Percentiles rank a stretch among this genome's conserved stretches.
Evolutionary conservation across 2,113 vertebrate genomes (phyloP).

Genomic region (Raja brachyura): DNA sequence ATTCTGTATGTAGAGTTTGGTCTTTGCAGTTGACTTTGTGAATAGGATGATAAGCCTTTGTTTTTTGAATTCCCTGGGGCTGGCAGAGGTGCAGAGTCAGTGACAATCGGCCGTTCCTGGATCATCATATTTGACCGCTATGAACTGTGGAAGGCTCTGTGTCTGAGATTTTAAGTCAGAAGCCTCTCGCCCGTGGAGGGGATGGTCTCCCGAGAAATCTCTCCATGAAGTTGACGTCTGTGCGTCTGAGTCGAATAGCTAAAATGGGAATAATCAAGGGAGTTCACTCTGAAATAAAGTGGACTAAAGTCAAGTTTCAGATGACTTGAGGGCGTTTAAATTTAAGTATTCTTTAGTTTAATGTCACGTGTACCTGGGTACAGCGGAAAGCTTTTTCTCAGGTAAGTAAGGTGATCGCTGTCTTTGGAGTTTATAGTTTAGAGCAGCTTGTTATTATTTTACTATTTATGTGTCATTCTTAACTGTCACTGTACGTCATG

Average conservation of each 20-base stretch:
- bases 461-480: too few relatives aligned
- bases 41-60: background rate
- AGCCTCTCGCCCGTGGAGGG: background rate
- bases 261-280: background rate
- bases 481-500: too few relatives aligned
- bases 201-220: background rate
- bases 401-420: too few relatives aligned
- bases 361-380: too few relatives aligned
- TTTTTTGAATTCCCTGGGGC: background rate
- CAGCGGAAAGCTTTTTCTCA: too few relatives aligned
- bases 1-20: background rate
- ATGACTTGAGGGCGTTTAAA: background rate
- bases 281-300: constrained; percentile 3
- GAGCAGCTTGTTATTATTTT: too few relatives aligned
- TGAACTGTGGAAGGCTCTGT: background rate
- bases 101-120: background rate
- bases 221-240: background rate
- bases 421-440: too few relatives aligned
- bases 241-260: background rate
- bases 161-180: background rate
- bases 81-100: background rate
- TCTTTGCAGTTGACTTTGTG: background rate
- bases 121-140: background rate
- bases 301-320: background rate
- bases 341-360: background rate